A percentile compares a stretch with the other conserved stretches of the same genome.
Evolutionary conservation across 2,888 invertebrate genomes (phyloP).

Genomic region (Dolichopus griseipennis): DNA sequence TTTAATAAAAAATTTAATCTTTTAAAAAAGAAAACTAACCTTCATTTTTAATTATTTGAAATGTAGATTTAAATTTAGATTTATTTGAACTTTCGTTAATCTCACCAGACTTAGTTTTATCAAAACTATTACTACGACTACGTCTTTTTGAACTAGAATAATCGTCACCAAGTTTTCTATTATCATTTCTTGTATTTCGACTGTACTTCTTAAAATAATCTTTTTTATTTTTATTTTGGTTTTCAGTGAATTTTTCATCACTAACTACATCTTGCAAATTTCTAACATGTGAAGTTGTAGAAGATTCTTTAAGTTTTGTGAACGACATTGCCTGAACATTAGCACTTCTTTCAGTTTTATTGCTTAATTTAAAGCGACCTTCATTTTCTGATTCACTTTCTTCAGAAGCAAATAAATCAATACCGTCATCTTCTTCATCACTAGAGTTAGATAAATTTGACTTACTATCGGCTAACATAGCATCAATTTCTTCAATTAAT

Average conservation of each 20-base stretch:
- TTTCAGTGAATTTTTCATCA: background rate
- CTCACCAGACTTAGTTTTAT: constrained; percentile 3
- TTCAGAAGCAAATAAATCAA: constrained; percentile 26
- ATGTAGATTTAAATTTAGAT: constrained; percentile 24
- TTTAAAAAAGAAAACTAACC: constrained; percentile 10
- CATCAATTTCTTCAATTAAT: background rate
- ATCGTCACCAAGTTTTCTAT: constrained; percentile 12
- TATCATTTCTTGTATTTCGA: constrained; percentile 15
- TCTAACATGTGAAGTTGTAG: constrained; percentile 18
- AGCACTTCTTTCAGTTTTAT: constrained; percentile 20
- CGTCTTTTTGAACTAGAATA: constrained; percentile 8
- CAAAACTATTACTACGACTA: constrained; percentile 13
- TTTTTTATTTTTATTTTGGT: constrained; percentile 9
- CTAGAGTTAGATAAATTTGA: constrained; percentile 1
- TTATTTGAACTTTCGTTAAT: constrained; percentile 13
- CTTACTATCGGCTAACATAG: background rate
- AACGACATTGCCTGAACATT: constrained; percentile 22
- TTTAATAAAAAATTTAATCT: background rate
- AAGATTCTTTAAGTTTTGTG: constrained; percentile 22
- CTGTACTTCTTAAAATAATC: constrained; percentile 14
- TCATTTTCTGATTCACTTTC: constrained; percentile 28
- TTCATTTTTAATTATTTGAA: constrained; percentile 24
- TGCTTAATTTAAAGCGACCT: constrained; percentile 25
- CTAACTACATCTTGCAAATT: constrained; percentile 21
- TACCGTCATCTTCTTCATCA: constrained; percentile 21